Percentiles rank a stretch among this genome's conserved stretches.
Evolutionary conservation across 2,888 invertebrate genomes (phyloP).

Genomic region (Coenonympha arcania): DNA sequence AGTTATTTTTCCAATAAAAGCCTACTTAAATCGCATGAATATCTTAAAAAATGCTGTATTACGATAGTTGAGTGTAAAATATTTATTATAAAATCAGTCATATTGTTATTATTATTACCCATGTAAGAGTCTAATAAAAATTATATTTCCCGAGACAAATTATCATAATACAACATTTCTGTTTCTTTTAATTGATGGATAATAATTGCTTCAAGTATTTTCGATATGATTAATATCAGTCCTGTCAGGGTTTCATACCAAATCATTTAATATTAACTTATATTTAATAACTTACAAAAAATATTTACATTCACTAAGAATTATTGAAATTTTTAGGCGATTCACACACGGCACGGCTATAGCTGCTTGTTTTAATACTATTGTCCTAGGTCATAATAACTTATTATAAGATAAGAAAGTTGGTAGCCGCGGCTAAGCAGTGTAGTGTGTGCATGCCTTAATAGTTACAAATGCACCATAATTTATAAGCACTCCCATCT

Average conservation of each 20-base stretch:
- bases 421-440: not conserved
- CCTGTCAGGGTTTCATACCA: slow-evolving; percentile 52
- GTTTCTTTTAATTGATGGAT: slow-evolving; percentile 17
- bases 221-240: slow-evolving; percentile 44
- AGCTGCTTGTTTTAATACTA: not conserved
- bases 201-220: slow-evolving; percentile 14
- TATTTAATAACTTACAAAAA: slow-evolving; percentile 62
- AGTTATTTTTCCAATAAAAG: not conserved
- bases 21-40: slow-evolving; percentile 11
- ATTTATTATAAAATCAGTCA: slow-evolving; percentile 26
- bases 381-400: too few relatives aligned
- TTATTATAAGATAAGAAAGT: too few relatives aligned
- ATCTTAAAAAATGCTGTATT: slow-evolving; percentile 31
- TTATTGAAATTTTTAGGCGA: slow-evolving; percentile 33
- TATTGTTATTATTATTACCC: slow-evolving; percentile 18
- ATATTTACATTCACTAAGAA: slow-evolving; percentile 59
- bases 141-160: slow-evolving; percentile 19
- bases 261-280: slow-evolving; percentile 52
- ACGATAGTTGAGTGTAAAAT: slow-evolving; percentile 25
- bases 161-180: slow-evolving; percentile 34
- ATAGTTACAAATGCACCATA: slow-evolving; percentile 58
- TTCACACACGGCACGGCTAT: slow-evolving; percentile 17
- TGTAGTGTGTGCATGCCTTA: slow-evolving; percentile 26
- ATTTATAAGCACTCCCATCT: slow-evolving; percentile 55
- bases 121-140: slow-evolving; percentile 24